Evolutionary conservation across 2,113 vertebrate species (phyloP).

Genomic region (Cynopterus brachyotis): DNA sequence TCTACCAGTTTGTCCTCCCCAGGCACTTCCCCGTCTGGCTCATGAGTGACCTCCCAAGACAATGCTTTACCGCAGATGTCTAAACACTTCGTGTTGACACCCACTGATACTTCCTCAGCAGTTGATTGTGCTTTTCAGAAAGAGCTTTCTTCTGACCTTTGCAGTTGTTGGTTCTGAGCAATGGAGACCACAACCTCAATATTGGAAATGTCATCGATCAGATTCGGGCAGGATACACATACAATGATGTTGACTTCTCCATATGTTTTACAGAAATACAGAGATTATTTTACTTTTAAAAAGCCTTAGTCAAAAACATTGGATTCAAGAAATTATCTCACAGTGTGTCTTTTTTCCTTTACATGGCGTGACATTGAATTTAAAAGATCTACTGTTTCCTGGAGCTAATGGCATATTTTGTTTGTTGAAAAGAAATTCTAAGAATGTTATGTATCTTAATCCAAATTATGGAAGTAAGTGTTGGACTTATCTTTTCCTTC

Average conservation of each 20-base stretch:
- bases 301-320: not conserved
- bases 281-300: conserved; percentile 20
- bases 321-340: conserved; percentile 3
- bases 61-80: conserved; percentile 93
- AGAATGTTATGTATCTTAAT: not conserved
- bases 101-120: conserved; percentile 83
- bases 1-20: conserved; percentile 92
- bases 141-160: conserved; percentile 67
- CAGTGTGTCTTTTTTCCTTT: not conserved
- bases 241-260: not conserved
- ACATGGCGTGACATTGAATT: not conserved
- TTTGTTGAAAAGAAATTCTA: conserved; percentile 7
- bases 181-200: not conserved
- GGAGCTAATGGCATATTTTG: not conserved
- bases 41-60: conserved; percentile 91
- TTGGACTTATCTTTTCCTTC: conserved; percentile 10
- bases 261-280: conserved; percentile 2
- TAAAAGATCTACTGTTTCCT: not conserved
- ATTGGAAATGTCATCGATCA: not conserved
- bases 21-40: conserved; percentile 90
- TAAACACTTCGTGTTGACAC: conserved; percentile 85
- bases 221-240: not conserved
- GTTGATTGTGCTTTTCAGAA: conserved; percentile 74
- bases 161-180: not conserved
- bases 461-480: not conserved